These are phyloP conservation scores for Hippocampus barbouri DNA, from an alignment of 2,113 vertebrate species.

Conservation along the genomic window DNA sequence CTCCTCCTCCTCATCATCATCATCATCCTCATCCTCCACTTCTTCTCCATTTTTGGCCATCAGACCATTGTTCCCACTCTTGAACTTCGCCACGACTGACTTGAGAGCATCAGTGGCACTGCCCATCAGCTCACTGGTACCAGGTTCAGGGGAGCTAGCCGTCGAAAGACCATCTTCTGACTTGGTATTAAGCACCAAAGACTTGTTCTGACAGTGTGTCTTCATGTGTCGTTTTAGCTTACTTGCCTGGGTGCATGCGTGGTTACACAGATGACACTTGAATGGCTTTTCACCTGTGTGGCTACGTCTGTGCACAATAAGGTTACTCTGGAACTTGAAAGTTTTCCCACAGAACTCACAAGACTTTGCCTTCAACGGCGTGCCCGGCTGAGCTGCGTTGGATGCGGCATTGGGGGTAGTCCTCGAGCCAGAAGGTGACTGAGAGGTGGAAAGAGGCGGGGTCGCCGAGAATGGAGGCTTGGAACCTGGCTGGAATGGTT, in stretches of 20 bases:
- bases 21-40: conserved; percentile 61
- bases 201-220: conserved; percentile 93
- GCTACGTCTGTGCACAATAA: conserved; percentile 95
- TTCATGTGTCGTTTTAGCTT: conserved; percentile 99
- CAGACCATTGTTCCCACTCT: conserved; percentile 88
- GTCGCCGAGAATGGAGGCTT: conserved; percentile 94
- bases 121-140: conserved; percentile 88
- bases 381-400: conserved; percentile 68
- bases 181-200: conserved; percentile 85
- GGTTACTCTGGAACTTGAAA: conserved; percentile 99
- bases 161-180: conserved; percentile 92
- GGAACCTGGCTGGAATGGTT: conserved; percentile 94
- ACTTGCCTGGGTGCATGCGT: conserved; percentile 97
- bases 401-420: conserved; percentile 66
- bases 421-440: conserved; percentile 85
- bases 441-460: conserved; percentile 88
- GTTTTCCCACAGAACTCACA: conserved; percentile 98
- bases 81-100: conserved; percentile 96
- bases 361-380: conserved; percentile 91
- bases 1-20: conserved; percentile 56
- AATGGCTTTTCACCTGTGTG: conserved; percentile 98
- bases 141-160: conserved; percentile 90
- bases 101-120: conserved; percentile 93
- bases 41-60: conserved; percentile 89
- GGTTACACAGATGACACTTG: conserved; percentile 97